Percentiles rank a stretch among this genome's conserved stretches.
Conservation (phyloP, 92 coral and sea anemone species). For the Umimayanthus kanabou region DNA sequence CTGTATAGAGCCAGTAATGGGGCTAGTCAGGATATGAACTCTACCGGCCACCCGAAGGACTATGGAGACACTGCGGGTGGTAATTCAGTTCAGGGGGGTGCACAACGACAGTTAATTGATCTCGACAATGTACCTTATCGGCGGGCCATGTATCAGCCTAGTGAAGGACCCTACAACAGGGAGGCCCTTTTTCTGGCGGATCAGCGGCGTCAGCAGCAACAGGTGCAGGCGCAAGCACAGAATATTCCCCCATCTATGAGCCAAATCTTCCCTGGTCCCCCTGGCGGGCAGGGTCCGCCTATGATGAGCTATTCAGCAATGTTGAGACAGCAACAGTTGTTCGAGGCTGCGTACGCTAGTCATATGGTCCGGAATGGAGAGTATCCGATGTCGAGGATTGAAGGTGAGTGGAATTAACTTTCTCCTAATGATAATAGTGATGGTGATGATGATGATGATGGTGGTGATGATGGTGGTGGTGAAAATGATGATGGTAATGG, state of each 20-base stretch:
- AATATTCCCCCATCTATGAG: conserved; percentile 39
- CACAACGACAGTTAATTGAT: conserved; percentile 80
- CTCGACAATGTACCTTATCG: conserved; percentile 77
- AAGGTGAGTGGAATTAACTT: conserved; percentile 55
- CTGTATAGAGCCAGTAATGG: conserved; percentile 63
- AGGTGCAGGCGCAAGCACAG: conserved; percentile 44
- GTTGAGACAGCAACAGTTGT: conserved; percentile 82
- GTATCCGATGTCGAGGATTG: conserved; percentile 61
- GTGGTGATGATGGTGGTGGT: background rate
- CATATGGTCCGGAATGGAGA: conserved; percentile 88
- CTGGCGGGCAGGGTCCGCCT: conserved; percentile 69
- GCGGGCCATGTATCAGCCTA: conserved; percentile 58
- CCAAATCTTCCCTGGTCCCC: conserved; percentile 42
- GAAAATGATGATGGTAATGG: background rate
- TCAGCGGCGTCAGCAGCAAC: conserved; percentile 70
- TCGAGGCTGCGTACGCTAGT: conserved; percentile 83
- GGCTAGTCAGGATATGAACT: conserved; percentile 57
- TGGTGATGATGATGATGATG: background rate
- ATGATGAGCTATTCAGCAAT: conserved; percentile 79
- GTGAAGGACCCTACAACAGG: conserved; percentile 39
- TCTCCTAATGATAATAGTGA: background rate
- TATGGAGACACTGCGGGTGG: conserved; percentile 45
- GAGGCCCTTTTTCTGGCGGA: conserved; percentile 39
- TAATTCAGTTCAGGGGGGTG: background rate
- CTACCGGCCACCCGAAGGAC: conserved; percentile 66